Evolutionary conservation across 2,888 invertebrate genomes (phyloP).

Genomic region (Sceliomorpha sp.): DNA sequence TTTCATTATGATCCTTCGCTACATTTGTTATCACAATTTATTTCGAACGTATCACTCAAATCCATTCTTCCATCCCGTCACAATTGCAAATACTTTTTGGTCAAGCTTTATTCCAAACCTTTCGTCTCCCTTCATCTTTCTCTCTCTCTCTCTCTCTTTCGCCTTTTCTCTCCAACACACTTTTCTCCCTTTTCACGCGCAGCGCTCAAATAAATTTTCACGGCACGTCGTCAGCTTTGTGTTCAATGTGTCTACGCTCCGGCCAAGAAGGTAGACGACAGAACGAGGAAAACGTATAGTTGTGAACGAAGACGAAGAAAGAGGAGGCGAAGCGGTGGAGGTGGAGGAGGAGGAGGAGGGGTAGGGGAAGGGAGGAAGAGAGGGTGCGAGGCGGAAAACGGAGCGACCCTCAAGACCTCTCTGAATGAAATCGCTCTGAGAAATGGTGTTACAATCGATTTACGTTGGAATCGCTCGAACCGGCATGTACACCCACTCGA

Average conservation of each 20-base stretch:
- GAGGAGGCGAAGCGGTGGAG: too few relatives aligned
- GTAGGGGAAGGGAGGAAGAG: constrained; percentile 17
- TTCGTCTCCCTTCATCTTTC: constrained; percentile 14
- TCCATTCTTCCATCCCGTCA: background rate
- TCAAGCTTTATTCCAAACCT: constrained; percentile 16
- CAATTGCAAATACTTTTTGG: background rate
- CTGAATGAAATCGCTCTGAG: constrained; percentile 63
- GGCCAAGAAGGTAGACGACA: constrained; percentile 32
- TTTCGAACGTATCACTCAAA: too few relatives aligned
- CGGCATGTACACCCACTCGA: constrained; percentile 56
- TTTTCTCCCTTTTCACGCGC: constrained; percentile 23
- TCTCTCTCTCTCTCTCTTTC: constrained; percentile 15
- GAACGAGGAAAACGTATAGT: constrained; percentile 37
- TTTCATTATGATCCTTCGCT: too few relatives aligned
- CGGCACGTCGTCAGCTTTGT: constrained; percentile 48
- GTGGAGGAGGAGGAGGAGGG: constrained; percentile 7
- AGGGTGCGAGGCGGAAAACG: constrained; percentile 17
- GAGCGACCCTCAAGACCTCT: constrained; percentile 48
- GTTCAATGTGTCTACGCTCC: constrained; percentile 33
- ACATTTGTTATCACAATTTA: too few relatives aligned
- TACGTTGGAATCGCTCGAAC: constrained; percentile 64
- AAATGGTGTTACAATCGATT: constrained; percentile 71
- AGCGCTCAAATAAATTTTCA: constrained; percentile 42
- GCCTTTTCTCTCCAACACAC: background rate
- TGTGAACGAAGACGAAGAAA: constrained; percentile 22